These are phyloP conservation scores for Machimus rusticus DNA, from an alignment of 2,888 invertebrate species.

Conservation along the genomic window DNA sequence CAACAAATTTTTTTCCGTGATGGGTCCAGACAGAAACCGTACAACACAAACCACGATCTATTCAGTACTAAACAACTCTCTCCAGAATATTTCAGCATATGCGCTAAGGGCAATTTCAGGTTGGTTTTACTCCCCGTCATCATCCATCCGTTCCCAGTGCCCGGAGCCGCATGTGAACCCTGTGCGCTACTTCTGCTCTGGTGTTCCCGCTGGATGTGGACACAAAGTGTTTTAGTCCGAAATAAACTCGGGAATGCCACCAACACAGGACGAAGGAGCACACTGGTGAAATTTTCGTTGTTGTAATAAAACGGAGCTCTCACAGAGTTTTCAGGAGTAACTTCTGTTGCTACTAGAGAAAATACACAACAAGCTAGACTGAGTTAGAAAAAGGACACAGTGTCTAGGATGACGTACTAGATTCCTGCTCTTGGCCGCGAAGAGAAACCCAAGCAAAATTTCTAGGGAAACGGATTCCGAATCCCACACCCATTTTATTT, in stretches of 20 bases:
- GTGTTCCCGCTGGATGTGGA: not conserved
- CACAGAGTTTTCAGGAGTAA: not conserved
- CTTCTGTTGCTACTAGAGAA: not conserved
- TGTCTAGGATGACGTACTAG: not conserved
- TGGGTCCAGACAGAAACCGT: constrained; percentile 42
- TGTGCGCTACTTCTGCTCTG: not conserved
- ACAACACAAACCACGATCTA: constrained; percentile 48
- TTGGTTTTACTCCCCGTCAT: constrained; percentile 10
- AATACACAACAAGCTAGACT: not conserved
- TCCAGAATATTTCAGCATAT: constrained; percentile 48
- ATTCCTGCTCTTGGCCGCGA: not conserved
- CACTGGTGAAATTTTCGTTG: not conserved
- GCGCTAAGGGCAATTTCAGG: constrained; percentile 43
- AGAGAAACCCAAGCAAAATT: not conserved
- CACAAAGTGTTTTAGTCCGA: not conserved
- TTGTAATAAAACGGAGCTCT: not conserved
- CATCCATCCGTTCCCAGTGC: not conserved
- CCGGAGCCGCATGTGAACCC: constrained; percentile 22
- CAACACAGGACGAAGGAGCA: not conserved
- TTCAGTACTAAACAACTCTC: constrained; percentile 47
- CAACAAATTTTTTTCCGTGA: constrained; percentile 7
- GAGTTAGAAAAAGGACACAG: not conserved
- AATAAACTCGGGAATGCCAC: not conserved
- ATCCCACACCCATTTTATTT: not conserved
- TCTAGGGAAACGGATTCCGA: not conserved